These are phyloP conservation scores for Recurvirostra avosetta DNA, from an alignment of 2,113 vertebrate genomes.

Conservation along the genomic window DNA sequence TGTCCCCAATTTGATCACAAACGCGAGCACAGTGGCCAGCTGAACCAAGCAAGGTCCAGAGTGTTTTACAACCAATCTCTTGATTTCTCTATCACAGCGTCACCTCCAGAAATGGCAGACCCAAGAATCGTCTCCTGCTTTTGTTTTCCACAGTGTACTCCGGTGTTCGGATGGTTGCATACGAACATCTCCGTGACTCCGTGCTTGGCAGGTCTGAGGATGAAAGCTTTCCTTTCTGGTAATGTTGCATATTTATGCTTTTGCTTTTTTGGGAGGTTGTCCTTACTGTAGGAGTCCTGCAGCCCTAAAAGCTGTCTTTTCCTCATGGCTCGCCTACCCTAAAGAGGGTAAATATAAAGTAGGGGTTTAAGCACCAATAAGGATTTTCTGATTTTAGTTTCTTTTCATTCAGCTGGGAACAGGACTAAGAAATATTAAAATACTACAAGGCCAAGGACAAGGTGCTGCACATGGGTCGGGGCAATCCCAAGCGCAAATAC, in stretches of 20 bases:
- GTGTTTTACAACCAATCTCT: not conserved
- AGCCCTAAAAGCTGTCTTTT: not conserved
- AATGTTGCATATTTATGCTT: constrained; percentile 30
- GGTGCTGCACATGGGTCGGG: not conserved
- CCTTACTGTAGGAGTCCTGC: not conserved
- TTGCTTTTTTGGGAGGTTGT: not conserved
- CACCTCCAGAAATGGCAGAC: not conserved
- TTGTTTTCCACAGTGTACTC: constrained; percentile 77
- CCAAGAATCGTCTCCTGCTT: not conserved
- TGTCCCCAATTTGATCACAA: not conserved
- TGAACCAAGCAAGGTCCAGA: not conserved
- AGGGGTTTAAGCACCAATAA: not conserved
- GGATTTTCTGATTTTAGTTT: not conserved
- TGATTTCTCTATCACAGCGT: not conserved
- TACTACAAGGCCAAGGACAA: not conserved
- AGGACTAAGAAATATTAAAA: not conserved
- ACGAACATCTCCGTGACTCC: constrained; percentile 83
- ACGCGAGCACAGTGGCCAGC: not conserved
- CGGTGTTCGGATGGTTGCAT: constrained; percentile 82
- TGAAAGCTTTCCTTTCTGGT: constrained; percentile 82
- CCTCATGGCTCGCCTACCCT: not conserved
- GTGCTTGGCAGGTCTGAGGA: constrained; percentile 76
- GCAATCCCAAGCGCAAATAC: not conserved
- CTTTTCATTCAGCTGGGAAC: not conserved
- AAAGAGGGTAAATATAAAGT: not conserved